phyloP scores from a whole-genome alignment of 1,140 invertebrate species.

The Anthonomus grandis region DNA sequence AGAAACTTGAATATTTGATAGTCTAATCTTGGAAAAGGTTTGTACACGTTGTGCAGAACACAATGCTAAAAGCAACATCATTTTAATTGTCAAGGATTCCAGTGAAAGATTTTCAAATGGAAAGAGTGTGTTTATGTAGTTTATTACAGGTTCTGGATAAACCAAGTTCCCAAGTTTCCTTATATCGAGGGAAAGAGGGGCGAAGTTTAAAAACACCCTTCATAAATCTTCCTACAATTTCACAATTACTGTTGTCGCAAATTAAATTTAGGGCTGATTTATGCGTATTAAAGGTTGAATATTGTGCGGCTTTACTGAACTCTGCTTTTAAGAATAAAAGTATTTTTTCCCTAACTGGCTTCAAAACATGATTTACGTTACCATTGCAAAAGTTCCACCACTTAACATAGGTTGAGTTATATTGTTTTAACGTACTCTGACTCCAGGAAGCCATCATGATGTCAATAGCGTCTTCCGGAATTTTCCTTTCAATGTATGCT shows the following conservation, averaged over 20 bases:
- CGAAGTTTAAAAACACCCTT: neutral
- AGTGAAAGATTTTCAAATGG: too few relatives aligned
- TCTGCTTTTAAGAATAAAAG: neutral
- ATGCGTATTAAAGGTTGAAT: neutral
- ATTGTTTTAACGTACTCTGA: slow-evolving; percentile 4
- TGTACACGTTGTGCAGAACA: neutral
- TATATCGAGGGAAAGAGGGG: neutral
- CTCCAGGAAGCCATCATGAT: neutral
- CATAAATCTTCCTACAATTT: neutral
- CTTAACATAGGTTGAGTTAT: neutral
- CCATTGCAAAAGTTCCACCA: slow-evolving; percentile 6
- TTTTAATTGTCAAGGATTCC: too few relatives aligned
- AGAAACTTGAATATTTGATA: too few relatives aligned
- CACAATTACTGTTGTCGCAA: neutral
- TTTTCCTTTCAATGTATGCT: neutral
- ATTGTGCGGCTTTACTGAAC: neutral
- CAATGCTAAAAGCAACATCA: too few relatives aligned
- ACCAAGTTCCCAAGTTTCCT: neutral
- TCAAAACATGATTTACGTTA: neutral
- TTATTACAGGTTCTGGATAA: neutral
- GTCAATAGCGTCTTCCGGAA: neutral
- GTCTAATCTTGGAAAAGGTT: neutral
- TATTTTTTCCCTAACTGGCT: neutral
- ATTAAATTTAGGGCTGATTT: neutral
- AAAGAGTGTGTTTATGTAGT: too few relatives aligned